Evolutionary conservation across 1,140 invertebrate species (phyloP), one percentile per base, ranked within the genome.

Genomic region (Scaptomyza graminum): DNA sequence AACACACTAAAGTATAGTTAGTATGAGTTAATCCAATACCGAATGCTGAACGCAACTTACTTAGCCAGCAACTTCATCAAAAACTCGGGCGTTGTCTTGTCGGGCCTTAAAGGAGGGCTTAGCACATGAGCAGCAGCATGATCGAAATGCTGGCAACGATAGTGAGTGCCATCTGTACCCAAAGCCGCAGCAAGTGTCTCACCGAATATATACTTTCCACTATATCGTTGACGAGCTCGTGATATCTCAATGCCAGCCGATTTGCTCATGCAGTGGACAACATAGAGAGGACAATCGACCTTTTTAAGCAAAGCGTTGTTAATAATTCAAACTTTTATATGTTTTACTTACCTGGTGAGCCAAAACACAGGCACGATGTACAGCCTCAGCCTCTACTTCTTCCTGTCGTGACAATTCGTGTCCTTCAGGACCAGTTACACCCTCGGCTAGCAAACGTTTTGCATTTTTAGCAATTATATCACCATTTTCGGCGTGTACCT

Each of bases 401-500:
- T 99, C 99, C 31, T 98, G 97, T 13, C 98, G 94, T 13, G 97
- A 98, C 89, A 99, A 93, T 90, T 97, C 95, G 93, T 99, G 99
- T n/a, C 98, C 99, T 92, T 99, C 98, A 12, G 99, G 99, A 8
- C 98, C 98, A 8, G 95, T 98, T 6, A 99, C 94, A n/a, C 99
- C 99, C 41, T 95, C 93, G 0, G 94, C 94, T 13, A 99, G 90
- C 44, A 99, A 92, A 90, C 97, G 97, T 91, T 96, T 95, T 11
- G 95, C 95, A 93, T 99, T 99, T 93, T 98, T 95, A 7, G 94
- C 95, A 87, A 99, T 98, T 41, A 99, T 95, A 84, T 97, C 95
- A 0, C 99, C 99, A 92, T 99, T 99, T 93, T 99, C 99, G 5
- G 98, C 98, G 93, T 99, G 99, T 0, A 99, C 97, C 94, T 94